phyloP scores from a whole-genome alignment of 2,888 invertebrate genomes.

The Xiphydria camelus region DNA sequence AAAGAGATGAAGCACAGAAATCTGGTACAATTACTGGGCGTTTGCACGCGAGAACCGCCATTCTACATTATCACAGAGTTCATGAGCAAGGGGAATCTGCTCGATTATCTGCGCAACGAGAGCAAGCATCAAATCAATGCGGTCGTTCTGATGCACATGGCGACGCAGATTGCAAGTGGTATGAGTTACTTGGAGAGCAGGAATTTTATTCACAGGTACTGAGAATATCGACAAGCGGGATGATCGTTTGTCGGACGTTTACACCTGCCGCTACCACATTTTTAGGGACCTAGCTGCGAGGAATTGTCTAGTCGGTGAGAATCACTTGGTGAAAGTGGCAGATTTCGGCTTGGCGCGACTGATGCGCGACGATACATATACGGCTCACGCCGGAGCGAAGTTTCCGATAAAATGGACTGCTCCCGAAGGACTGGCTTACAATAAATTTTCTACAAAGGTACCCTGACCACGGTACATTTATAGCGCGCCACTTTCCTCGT shows the following conservation, averaged over 20 bases:
- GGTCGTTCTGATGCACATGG: constrained; percentile 97
- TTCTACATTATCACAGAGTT: constrained; percentile 99
- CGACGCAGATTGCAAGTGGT: constrained; percentile 98
- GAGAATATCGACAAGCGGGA: too few species aligned
- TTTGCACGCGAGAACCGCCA: constrained; percentile 97
- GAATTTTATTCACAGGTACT: constrained; percentile 87
- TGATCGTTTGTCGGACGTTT: too few species aligned
- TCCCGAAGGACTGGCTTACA: constrained; percentile 98
- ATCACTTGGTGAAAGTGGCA: constrained; percentile 97
- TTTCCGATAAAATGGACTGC: constrained; percentile 99
- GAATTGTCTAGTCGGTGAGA: constrained; percentile 97
- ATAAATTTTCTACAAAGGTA: constrained; percentile 92
- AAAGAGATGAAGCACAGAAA: constrained; percentile 99
- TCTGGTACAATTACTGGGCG: constrained; percentile 95
- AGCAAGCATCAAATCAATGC: constrained; percentile 88
- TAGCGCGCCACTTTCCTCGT: too few species aligned
- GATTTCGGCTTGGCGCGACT: constrained; percentile 97
- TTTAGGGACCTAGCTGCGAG: constrained; percentile 95
- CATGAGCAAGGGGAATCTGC: constrained; percentile 96
- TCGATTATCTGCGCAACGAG: constrained; percentile 91
- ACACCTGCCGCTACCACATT: constrained; percentile 12
- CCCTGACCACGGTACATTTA: constrained; percentile 3
- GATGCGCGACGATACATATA: constrained; percentile 99
- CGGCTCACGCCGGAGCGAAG: constrained; percentile 98
- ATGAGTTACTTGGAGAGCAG: constrained; percentile 98